These are phyloP conservation scores for Pipistrellus nathusii DNA, from an alignment of 2,797 vertebrate genomes.

Conservation along the genomic window DNA sequence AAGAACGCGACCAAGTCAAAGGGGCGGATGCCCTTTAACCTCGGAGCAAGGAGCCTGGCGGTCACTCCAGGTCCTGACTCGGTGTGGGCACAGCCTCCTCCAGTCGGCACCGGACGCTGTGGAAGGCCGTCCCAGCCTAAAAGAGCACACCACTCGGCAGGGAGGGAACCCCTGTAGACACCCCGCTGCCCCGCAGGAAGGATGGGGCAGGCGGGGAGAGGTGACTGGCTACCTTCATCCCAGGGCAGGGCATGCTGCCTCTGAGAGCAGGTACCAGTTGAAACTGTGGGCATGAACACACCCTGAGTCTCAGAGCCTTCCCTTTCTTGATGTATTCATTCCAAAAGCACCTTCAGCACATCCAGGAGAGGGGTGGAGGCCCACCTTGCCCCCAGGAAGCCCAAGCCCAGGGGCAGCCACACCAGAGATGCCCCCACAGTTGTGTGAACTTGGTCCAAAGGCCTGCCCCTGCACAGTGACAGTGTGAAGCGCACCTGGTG, in stretches of 20 bases:
- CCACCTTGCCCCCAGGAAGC: background rate
- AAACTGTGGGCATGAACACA: background rate
- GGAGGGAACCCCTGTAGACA: too few species aligned
- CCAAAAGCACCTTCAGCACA: background rate
- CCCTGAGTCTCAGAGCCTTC: background rate
- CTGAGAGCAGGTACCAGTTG: too few species aligned
- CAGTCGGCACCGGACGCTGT: rapidly evolving
- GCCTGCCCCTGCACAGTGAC: rapidly evolving
- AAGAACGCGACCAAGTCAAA: too few species aligned
- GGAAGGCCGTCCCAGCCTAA: background rate
- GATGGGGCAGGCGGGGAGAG: background rate
- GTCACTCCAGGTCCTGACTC: background rate
- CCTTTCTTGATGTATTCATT: background rate
- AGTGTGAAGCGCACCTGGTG: rapidly evolving
- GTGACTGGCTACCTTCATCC: rapidly evolving
- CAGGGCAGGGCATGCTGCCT: background rate
- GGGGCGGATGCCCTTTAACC: too few species aligned
- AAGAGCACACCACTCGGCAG: rapidly evolving
- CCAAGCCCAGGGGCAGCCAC: background rate
- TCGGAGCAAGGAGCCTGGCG: rapidly evolving
- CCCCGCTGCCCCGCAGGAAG: background rate
- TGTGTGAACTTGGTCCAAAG: rapidly evolving
- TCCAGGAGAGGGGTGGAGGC: rapidly evolving
- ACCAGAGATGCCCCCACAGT: background rate
- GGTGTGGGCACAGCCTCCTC: rapidly evolving